phyloP scores from a whole-genome alignment of 2,888 invertebrate genomes.

The Trypoxylon attenuatum region DNA sequence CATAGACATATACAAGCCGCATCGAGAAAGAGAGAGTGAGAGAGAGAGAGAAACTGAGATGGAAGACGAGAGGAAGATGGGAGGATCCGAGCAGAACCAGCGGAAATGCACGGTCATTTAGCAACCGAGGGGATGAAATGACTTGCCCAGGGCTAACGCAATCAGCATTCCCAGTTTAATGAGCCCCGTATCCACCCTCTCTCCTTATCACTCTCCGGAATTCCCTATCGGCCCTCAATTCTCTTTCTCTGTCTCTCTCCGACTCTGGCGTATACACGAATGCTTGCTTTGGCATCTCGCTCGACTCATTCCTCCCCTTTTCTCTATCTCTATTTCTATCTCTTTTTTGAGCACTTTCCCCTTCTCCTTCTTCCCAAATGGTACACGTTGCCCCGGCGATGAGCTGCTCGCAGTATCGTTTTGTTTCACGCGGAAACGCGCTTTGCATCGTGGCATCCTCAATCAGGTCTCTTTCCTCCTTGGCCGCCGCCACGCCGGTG shows the following conservation, averaged over 20 bases:
- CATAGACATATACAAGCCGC: background rate
- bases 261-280: constrained; percentile 9
- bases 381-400: background rate
- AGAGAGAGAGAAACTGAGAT: background rate
- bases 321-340: background rate
- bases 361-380: background rate
- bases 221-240: constrained; percentile 15
- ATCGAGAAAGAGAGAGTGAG: background rate
- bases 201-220: constrained; percentile 38
- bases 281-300: background rate
- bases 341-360: background rate
- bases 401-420: background rate
- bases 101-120: constrained; percentile 62
- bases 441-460: background rate
- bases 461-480: background rate
- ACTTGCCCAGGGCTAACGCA: constrained; percentile 65
- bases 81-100: constrained; percentile 31
- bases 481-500: background rate
- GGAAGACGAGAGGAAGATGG: background rate
- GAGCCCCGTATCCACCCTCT: constrained; percentile 62
- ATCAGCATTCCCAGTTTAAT: constrained; percentile 72
- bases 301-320: background rate
- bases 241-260: constrained; percentile 39
- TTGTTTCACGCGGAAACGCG: background rate
- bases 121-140: constrained; percentile 56